Evolutionary conservation across 1,140 invertebrate species (phyloP).

Genomic region (Drosophila varians): DNA sequence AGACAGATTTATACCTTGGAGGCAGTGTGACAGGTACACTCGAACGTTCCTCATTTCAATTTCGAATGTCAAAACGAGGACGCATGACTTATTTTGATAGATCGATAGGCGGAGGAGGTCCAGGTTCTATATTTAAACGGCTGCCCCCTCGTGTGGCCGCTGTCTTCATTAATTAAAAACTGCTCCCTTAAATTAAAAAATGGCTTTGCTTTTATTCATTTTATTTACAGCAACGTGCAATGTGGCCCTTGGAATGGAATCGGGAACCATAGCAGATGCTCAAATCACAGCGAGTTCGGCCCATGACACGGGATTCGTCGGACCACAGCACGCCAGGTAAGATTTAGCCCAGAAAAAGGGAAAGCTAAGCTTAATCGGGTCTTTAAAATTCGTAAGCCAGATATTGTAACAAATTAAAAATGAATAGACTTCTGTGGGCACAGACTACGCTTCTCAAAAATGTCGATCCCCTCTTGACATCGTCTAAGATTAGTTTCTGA

Average conservation of each 20-base stretch:
- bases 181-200: slow-evolving; percentile 6
- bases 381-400: too few species aligned
- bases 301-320: slow-evolving; percentile 94
- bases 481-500: slow-evolving; percentile 1
- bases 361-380: slow-evolving; percentile 1
- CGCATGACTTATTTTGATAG: slow-evolving; percentile 71
- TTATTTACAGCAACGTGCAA: slow-evolving; percentile 89
- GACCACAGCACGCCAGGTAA: slow-evolving; percentile 95
- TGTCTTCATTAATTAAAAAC: slow-evolving; percentile 56
- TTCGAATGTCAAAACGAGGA: slow-evolving; percentile 66
- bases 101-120: slow-evolving; percentile 53
- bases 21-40: slow-evolving; percentile 34
- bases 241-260: slow-evolving; percentile 95
- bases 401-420: neutral
- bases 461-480: slow-evolving; percentile 14
- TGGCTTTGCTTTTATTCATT: slow-evolving; percentile 4
- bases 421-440: neutral
- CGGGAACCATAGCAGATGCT: slow-evolving; percentile 92
- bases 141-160: slow-evolving; percentile 9
- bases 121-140: slow-evolving; percentile 48
- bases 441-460: neutral
- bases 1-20: slow-evolving; percentile 1
- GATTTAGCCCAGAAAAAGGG: slow-evolving; percentile 4
- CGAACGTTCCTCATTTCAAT: neutral
- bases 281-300: slow-evolving; percentile 95